These are phyloP conservation scores for Melipona bicolor DNA, from an alignment of 2,888 invertebrate genomes.

Conservation along the genomic window DNA sequence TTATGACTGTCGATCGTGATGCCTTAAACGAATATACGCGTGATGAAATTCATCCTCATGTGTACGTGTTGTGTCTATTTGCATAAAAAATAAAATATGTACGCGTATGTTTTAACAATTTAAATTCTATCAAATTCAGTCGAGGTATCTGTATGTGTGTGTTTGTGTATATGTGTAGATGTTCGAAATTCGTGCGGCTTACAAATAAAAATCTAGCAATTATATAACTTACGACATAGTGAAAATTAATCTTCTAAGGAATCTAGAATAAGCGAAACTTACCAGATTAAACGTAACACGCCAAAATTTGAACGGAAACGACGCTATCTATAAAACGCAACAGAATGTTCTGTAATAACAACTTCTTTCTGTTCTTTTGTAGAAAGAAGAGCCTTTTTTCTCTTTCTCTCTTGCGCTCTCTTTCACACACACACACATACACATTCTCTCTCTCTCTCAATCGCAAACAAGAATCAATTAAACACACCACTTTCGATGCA, in stretches of 20 bases:
- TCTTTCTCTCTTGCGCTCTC: not conserved
- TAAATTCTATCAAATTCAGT: constrained; percentile 32
- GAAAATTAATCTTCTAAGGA: constrained; percentile 37
- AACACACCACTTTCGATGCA: constrained; percentile 2
- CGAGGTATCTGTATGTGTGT: not conserved
- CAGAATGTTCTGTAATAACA: constrained; percentile 27
- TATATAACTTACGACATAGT: constrained; percentile 47
- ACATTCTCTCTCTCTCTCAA: not conserved
- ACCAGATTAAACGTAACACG: constrained; percentile 46
- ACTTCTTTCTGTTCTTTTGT: not conserved
- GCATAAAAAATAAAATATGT: not conserved
- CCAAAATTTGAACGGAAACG: constrained; percentile 27
- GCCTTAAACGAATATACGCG: constrained; percentile 3
- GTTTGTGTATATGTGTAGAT: not conserved
- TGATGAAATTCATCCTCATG: not conserved
- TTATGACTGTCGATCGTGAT: constrained; percentile 19
- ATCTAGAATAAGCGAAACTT: constrained; percentile 55
- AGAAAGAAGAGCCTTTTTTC: constrained; percentile 5
- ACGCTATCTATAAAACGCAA: constrained; percentile 43
- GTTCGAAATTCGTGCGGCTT: constrained; percentile 7
- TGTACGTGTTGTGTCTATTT: not conserved
- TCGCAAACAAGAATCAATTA: not conserved
- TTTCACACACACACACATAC: too few species aligned
- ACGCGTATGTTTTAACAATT: not conserved
- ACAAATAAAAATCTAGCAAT: constrained; percentile 29